Conservation (phyloP, 2,888 invertebrate genomes). For the Ochropleura plecta region DNA sequence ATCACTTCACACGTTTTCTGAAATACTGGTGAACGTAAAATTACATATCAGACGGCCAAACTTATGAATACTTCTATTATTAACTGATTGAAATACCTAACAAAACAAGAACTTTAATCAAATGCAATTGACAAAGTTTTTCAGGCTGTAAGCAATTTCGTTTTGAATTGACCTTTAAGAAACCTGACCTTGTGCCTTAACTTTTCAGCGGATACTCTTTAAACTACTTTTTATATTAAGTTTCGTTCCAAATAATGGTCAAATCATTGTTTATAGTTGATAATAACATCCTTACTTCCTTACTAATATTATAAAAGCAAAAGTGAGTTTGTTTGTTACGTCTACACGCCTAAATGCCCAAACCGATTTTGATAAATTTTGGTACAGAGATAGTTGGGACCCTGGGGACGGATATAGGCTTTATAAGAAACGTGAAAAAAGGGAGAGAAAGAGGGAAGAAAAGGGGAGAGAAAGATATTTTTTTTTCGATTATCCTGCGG, state of each 20-base stretch:
- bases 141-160: not conserved
- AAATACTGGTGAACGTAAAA: not conserved
- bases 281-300: slow-evolving; percentile 15
- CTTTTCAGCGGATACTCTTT: too few relatives aligned
- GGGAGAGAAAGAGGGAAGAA: too few relatives aligned
- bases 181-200: not conserved
- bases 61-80: not conserved
- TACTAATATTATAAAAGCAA: too few relatives aligned
- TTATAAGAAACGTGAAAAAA: too few relatives aligned
- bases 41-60: not conserved
- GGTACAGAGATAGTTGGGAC: too few relatives aligned
- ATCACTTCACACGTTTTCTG: not conserved
- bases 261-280: slow-evolving; percentile 15
- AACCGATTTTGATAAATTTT: too few relatives aligned
- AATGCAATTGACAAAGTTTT: not conserved
- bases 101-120: not conserved
- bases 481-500: too few relatives aligned
- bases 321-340: too few relatives aligned
- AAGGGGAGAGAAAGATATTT: too few relatives aligned
- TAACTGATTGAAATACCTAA: not conserved
- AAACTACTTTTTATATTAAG: not conserved
- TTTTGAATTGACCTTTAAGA: not conserved
- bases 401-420: too few relatives aligned
- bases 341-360: too few relatives aligned
- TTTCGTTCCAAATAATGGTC: not conserved